Base-by-base conservation (phyloP, 2,113 vertebrate genomes). In the Verasper variegatus region DNA sequence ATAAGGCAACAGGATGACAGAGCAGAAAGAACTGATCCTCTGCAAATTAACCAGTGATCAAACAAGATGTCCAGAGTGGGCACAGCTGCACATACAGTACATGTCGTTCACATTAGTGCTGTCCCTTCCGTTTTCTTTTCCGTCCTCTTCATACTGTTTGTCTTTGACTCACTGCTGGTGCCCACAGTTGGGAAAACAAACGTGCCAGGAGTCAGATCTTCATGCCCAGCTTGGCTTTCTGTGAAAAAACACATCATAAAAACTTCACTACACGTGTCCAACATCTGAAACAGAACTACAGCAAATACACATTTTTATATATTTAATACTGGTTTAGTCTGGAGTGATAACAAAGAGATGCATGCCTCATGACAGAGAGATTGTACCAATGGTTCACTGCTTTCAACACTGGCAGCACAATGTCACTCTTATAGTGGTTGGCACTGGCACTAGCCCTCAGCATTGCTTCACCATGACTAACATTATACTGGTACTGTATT, bases 211-310 rank as follows among this genome's bases (percentile, higher is more conserved):
- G 9, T 89, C 62, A 98, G 54, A 96, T 98, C 93, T 99, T 99
- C 97, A 98, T 97, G 72, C 96, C 97, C 89, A 98, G 95, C 89
- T 98, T 98, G 81, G 97, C 97, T 97, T 99, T 99, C 97, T 99
- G 94, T 89, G 86, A 86, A 80, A 26, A 54, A 68, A 76, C 15
- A 68, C 15, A 79, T 55, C 1, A 56, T 4, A 65, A 7, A 68
- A 73, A 57, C 12, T 13, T 5, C 26, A 63, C 13, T 27, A 40
- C 3, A 69, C 4, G 3, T 47, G 3, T 24, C 13, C 20, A 45
- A 58, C 14, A 65, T 31, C 21, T 47, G 13, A 45, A 61, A 37
- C 58, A n/a, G 18, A 17, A 35, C 9, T 20, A 51, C 47, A 2
- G 35, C 35, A 37, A 37, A 10, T 37, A 10, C 1, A 37, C 10